These are phyloP conservation scores for Sebastes oblongus DNA, from an alignment of 2,797 vertebrate genomes.

Conservation along the genomic window DNA sequence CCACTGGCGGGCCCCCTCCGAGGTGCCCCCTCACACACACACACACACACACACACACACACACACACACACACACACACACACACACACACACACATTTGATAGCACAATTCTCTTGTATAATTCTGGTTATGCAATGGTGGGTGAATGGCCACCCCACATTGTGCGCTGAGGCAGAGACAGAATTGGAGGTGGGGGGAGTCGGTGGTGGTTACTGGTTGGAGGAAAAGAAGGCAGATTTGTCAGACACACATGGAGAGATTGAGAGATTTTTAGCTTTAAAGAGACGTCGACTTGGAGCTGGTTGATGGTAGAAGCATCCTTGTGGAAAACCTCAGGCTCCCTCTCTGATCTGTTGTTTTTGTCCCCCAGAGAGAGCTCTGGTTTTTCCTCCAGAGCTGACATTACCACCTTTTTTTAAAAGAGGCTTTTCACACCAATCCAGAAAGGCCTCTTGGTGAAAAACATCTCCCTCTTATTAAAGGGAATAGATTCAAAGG, in stretches of 20 bases:
- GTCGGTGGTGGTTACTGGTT: not conserved
- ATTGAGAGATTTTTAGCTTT: not conserved
- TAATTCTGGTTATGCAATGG: conserved; percentile 78
- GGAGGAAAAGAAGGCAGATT: conserved; percentile 2
- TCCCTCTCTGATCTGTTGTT: not conserved
- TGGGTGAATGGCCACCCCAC: conserved; percentile 67
- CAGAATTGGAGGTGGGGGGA: not conserved
- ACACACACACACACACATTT: not conserved
- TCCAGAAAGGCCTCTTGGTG: not conserved
- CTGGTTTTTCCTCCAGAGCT: not conserved
- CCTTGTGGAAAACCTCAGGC: not conserved
- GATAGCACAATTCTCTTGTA: conserved; percentile 73
- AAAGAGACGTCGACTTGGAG: not conserved
- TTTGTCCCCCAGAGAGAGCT: not conserved
- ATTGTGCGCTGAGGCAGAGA: conserved; percentile 69
- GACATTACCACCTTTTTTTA: not conserved
- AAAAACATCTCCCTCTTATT: not conserved
- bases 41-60: not conserved
- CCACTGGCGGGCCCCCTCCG: conserved; percentile 58
- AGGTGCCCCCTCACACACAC: conserved; percentile 52
- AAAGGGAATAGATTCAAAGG: not conserved
- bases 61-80: not conserved
- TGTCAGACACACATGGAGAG: not conserved
- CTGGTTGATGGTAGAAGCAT: not conserved
- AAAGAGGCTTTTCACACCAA: conserved; percentile 10